Evolutionary conservation across 2,888 invertebrate species (phyloP).

Genomic region (Drosophila infuscata): DNA sequence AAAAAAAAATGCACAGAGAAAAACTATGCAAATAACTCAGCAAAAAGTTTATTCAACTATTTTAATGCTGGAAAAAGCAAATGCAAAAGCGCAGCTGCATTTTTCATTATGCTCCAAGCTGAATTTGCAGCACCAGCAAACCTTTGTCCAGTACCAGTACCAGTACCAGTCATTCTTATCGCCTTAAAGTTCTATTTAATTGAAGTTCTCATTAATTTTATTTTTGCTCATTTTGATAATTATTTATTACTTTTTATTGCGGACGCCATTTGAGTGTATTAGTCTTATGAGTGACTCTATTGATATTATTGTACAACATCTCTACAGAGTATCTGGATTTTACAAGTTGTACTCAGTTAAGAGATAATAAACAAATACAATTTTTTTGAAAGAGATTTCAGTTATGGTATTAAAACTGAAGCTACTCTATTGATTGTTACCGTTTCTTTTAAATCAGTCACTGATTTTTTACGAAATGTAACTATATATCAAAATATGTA

Average conservation of each 20-base stretch:
- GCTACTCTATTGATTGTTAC: background rate
- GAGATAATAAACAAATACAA: background rate
- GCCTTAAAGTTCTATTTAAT: slow-evolving; percentile 38
- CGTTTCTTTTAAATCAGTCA: background rate
- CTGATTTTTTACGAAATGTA: background rate
- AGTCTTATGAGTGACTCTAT: background rate
- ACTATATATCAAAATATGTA: background rate
- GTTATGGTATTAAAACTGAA: background rate
- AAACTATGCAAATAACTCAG: slow-evolving; percentile 70
- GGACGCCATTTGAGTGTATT: background rate
- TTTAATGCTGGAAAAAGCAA: slow-evolving; percentile 55
- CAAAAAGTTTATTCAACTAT: slow-evolving; percentile 68
- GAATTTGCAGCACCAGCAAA: slow-evolving; percentile 42
- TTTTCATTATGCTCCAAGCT: slow-evolving; percentile 68
- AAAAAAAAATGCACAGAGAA: slow-evolving; percentile 41
- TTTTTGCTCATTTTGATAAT: slow-evolving; percentile 31
- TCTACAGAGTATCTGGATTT: background rate
- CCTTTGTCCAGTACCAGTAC: slow-evolving; percentile 6
- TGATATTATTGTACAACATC: background rate
- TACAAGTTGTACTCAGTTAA: background rate
- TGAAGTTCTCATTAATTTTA: slow-evolving; percentile 62
- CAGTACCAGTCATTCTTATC: slow-evolving; percentile 28
- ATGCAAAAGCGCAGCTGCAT: slow-evolving; percentile 67
- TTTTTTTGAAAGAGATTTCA: fast-evolving
- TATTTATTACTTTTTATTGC: slow-evolving; percentile 29